phyloP scores from a whole-genome alignment of 2,113 vertebrate genomes.

The Centrocercus urophasianus region DNA sequence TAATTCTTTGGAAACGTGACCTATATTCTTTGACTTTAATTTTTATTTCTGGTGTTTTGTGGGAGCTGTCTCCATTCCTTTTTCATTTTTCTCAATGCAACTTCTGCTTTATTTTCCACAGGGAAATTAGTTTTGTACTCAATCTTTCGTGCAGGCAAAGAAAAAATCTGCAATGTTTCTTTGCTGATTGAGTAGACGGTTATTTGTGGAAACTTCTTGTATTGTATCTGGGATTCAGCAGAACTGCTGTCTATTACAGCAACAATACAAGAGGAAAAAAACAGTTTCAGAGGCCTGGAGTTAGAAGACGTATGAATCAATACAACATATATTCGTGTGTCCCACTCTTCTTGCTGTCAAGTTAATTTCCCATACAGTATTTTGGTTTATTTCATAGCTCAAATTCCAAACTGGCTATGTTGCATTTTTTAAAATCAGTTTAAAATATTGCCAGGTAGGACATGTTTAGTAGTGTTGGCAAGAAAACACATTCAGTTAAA shows the following conservation, averaged over 20 bases:
- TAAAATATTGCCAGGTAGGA: background rate
- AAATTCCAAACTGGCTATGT: background rate
- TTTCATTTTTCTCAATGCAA: background rate
- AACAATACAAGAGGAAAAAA: background rate
- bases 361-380: background rate
- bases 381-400: background rate
- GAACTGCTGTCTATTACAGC: background rate
- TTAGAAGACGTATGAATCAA: background rate
- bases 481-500: background rate
- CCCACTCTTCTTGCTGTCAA: background rate
- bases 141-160: background rate
- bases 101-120: background rate
- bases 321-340: background rate
- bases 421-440: background rate
- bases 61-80: background rate
- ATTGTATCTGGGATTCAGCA: background rate
- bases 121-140: constrained; percentile 29
- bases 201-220: background rate
- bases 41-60: background rate
- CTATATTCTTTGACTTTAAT: background rate
- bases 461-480: background rate
- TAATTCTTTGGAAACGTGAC: background rate
- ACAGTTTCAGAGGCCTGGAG: background rate
- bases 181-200: background rate
- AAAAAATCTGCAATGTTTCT: background rate